Conservation (phyloP, 2,888 invertebrate species). For the Lasioglossum leucozonium region DNA sequence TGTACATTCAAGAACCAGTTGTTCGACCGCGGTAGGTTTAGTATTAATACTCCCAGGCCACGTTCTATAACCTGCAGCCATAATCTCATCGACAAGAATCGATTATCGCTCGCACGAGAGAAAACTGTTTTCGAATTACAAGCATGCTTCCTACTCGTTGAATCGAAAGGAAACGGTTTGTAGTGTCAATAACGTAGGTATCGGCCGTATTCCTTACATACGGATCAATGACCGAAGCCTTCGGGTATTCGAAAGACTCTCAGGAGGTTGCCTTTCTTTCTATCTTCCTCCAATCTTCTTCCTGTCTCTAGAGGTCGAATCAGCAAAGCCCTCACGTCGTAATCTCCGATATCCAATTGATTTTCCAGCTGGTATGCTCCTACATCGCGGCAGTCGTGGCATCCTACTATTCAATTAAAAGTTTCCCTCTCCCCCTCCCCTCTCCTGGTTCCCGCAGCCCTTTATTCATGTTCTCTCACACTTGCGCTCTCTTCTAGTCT, state of each 20-base stretch:
- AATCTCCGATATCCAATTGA: constrained; percentile 81
- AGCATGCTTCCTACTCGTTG: constrained; percentile 34
- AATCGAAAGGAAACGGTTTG: constrained; percentile 60
- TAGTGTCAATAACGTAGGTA: constrained; percentile 73
- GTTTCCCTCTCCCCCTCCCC: constrained; percentile 67
- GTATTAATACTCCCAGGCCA: neutral
- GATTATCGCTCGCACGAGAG: constrained; percentile 64
- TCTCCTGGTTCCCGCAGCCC: constrained; percentile 42
- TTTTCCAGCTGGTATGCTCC: constrained; percentile 79
- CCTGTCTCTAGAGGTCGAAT: constrained; percentile 70
- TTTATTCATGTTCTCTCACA: constrained; percentile 66
- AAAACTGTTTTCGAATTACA: constrained; percentile 49
- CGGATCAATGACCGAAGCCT: constrained; percentile 73
- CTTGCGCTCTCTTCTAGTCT: constrained; percentile 59
- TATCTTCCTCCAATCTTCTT: constrained; percentile 44
- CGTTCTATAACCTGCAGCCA: neutral
- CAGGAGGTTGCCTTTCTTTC: constrained; percentile 49
- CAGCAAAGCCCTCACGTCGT: constrained; percentile 80
- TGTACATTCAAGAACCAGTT: neutral
- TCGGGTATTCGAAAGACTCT: constrained; percentile 71
- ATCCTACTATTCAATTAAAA: constrained; percentile 80
- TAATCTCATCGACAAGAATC: constrained; percentile 46
- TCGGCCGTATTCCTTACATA: constrained; percentile 70
- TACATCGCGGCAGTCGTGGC: constrained; percentile 75
- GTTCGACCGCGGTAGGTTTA: neutral